Conservation (phyloP, 2,888 invertebrate genomes). For the Emesis russula region DNA sequence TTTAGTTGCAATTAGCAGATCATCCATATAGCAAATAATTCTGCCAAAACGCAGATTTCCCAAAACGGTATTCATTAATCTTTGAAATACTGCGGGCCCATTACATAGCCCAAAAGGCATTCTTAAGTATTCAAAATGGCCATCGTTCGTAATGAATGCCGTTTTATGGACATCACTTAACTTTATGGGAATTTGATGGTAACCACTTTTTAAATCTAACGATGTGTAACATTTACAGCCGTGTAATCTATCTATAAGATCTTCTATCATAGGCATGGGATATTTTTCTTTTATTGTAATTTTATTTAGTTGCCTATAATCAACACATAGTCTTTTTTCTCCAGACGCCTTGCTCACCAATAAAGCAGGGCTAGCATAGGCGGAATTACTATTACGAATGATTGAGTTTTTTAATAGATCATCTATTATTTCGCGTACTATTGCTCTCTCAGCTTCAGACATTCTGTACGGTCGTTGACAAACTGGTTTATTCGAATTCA, state of each 20-base stretch:
- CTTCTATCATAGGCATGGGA: slow-evolving; percentile 76
- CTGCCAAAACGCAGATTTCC: slow-evolving; percentile 51
- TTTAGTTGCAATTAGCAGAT: slow-evolving; percentile 56
- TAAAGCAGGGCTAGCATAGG: slow-evolving; percentile 20
- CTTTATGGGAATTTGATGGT: too few relatives aligned
- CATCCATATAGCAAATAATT: slow-evolving; percentile 65
- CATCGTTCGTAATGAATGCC: slow-evolving; percentile 86
- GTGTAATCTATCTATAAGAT: slow-evolving; percentile 77
- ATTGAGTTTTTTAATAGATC: slow-evolving; percentile 25
- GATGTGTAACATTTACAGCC: slow-evolving; percentile 72
- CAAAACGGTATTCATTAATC: slow-evolving; percentile 85
- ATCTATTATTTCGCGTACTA: slow-evolving; percentile 22
- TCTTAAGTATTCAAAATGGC: slow-evolving; percentile 72
- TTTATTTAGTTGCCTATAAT: too few relatives aligned
- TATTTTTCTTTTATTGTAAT: slow-evolving; percentile 86
- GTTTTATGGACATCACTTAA: slow-evolving; percentile 77
- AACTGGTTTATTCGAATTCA: slow-evolving; percentile 67
- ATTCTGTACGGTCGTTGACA: slow-evolving; percentile 68
- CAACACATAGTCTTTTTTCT: slow-evolving; percentile 85
- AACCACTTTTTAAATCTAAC: too few relatives aligned
- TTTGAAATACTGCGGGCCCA: slow-evolving; percentile 84
- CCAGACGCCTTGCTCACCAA: slow-evolving; percentile 44
- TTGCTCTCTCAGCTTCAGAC: slow-evolving; percentile 61
- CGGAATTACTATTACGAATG: slow-evolving; percentile 18
- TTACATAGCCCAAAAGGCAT: too few relatives aligned